Evolutionary conservation across 2,113 vertebrate genomes (phyloP), one percentile per base, ranked within the genome.

Genomic region (Calypte anna): DNA sequence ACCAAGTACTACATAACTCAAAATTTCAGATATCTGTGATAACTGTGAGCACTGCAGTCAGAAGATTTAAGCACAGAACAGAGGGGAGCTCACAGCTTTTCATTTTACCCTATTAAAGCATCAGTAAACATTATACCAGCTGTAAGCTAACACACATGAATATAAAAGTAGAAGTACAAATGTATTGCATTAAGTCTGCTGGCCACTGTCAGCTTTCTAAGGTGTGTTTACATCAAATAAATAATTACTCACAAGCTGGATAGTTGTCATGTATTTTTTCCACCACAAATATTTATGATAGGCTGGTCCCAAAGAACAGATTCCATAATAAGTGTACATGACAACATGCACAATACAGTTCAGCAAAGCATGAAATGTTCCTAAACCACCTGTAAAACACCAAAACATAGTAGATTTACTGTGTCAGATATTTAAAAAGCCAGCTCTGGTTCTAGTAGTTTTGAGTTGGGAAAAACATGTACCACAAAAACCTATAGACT

Each of bases 241-340:
- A 61, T 57, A 90, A n/a, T 58, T 91, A 98, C 98, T 89, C 96
- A 99, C 99, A 94, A 99, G 98, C 93, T 99, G 99, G 91, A 99
- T 98, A 76, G 98, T 97, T 14, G 99, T 99, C 96, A 99, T 98
- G 95, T 99, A 97, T 78, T 99, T 99, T 97, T 99, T 99, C 99
- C 99, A 99, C 99, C 99, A 99, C 74, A 99, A 94, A 82, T 98
- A 99, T 94, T 99, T 99, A 93, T 99, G 98, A 96, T 98, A 99
- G 33, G 96, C 96, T 68, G 99, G 99, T 64, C 99, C 99, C 98
- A 99, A 12, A 10, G 99, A 98, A 90, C 98, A 98, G 36, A 99
- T 94, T 38, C 99, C 99, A 4, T 99, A 99, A 82, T 99, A 99
- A 2, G 98, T 96, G 85, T 99, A 99, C 99, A 99, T 99, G 93